Evolutionary conservation across 2,888 invertebrate species (phyloP), one percentile per base, ranked within the genome.

Genomic region (Orthosia gothica): DNA sequence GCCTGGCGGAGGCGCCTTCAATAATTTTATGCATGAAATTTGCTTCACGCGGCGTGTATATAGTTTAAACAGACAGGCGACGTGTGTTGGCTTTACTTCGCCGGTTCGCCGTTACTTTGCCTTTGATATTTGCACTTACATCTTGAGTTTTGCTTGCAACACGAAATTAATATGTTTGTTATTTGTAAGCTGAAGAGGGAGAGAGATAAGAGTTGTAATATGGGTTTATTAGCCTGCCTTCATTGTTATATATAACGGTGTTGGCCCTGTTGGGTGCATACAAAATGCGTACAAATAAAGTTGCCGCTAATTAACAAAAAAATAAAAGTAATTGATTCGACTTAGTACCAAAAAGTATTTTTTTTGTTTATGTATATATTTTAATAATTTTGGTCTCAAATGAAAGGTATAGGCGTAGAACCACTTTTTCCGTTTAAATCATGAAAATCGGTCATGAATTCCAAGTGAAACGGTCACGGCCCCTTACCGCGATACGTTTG

Each of bases 1-100:
- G 79, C 92, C 91, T 92, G 89, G 89, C 89, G 89, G 89, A 91
- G 91, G 92, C 92, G 90, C 87, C 91, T 92, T 90, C 91, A 90
- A 94, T 95, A 95, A 95, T 95, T 94, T 94, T 95, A 95, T 95
- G 95, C 95, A 95, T 95, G 95, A 94, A 95, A 93, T 93, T 95
- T 91, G 91, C 92, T 90, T 91, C 89, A 87, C 89, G 87, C 89
- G 82, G 88, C 89, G 86, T 92, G 92, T 93, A 93, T 94, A 94
- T 93, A 92, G 92, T 91, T 89, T 90, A 89, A 91, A 90, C 89
- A 90, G 90, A 87, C 90, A 89, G 80, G 86, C 87, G 81, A 88
- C 76, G 85, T 84, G 83, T 88, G 85, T 82, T 74, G 71, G 70
- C 77, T 87, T 82, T 84, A 83, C 83, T 87, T 79, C 78, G 79